Conservation (phyloP, 2,797 vertebrate genomes). For the Petrocephalus sullivani region DNA sequence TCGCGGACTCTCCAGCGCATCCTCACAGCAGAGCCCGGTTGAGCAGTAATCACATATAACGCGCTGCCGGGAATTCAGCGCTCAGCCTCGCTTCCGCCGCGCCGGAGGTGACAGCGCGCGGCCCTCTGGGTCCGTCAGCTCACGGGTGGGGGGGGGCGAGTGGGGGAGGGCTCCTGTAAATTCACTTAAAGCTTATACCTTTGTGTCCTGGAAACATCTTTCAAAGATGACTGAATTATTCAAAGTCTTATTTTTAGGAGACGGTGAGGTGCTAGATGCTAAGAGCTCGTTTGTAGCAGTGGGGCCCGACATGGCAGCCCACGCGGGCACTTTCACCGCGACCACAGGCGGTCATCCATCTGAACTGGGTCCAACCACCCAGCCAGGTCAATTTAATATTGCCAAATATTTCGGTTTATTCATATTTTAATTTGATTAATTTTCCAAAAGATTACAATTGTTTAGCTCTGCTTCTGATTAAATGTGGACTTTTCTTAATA, state of each 20-base stretch:
- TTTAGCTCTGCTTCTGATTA: background rate
- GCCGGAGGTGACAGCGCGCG: background rate
- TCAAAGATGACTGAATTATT: conserved; percentile 13
- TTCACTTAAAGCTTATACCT: conserved; percentile 16
- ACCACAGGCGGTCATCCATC: background rate
- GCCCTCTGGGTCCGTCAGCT: background rate
- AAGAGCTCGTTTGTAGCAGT: background rate
- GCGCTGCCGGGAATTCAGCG: conserved; percentile 68
- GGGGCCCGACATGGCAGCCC: background rate
- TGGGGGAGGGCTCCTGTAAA: background rate
- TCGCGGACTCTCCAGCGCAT: background rate
- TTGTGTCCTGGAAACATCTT: background rate
- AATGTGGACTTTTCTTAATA: background rate
- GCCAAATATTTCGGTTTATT: background rate
- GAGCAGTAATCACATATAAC: conserved; percentile 79
- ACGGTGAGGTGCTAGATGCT: background rate
- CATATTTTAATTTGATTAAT: background rate
- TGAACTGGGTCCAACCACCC: background rate
- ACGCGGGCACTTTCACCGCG: background rate
- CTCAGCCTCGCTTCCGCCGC: conserved; percentile 18
- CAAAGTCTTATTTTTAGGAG: background rate
- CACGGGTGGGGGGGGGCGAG: background rate
- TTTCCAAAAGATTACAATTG: background rate
- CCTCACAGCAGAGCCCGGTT: conserved; percentile 56
- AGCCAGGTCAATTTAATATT: background rate